phyloP scores from a whole-genome alignment of 2,797 vertebrate species.

The Rhinella marina region DNA sequence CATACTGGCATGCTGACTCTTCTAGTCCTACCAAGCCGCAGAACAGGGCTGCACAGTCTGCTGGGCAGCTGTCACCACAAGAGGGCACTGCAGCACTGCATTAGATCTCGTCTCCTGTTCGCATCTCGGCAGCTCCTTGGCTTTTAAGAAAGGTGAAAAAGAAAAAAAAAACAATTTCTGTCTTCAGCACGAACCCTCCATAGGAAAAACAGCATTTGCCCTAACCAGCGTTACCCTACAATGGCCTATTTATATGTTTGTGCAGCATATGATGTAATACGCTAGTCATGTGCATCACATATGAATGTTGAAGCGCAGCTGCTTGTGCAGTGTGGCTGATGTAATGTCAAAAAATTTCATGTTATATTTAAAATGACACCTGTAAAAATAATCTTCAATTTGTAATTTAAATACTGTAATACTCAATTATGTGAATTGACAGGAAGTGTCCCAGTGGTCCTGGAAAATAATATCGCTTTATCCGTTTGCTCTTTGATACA shows the following conservation, averaged over 20 bases:
- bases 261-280: slow-evolving; percentile 75
- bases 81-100: slow-evolving; percentile 75
- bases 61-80: slow-evolving; percentile 67
- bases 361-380: slow-evolving; percentile 85
- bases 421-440: slow-evolving; percentile 79
- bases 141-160: slow-evolving; percentile 41
- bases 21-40: not conserved
- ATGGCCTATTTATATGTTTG: slow-evolving; percentile 75
- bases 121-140: not conserved
- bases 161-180: slow-evolving; percentile 66
- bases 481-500: slow-evolving; percentile 68
- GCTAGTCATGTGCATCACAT: slow-evolving; percentile 75
- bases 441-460: slow-evolving; percentile 78
- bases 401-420: slow-evolving; percentile 83
- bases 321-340: slow-evolving; percentile 76
- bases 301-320: slow-evolving; percentile 74
- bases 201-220: slow-evolving; percentile 64
- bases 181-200: slow-evolving; percentile 63
- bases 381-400: slow-evolving; percentile 85
- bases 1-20: not conserved
- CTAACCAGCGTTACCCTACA: slow-evolving; percentile 68
- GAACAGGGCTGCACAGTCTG: not conserved
- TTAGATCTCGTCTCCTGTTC: slow-evolving; percentile 33
- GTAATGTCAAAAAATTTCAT: slow-evolving; percentile 82
- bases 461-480: slow-evolving; percentile 73